These are phyloP conservation scores for Heterochromis multidens DNA, from an alignment of 2,113 vertebrate species.

Conservation along the genomic window DNA sequence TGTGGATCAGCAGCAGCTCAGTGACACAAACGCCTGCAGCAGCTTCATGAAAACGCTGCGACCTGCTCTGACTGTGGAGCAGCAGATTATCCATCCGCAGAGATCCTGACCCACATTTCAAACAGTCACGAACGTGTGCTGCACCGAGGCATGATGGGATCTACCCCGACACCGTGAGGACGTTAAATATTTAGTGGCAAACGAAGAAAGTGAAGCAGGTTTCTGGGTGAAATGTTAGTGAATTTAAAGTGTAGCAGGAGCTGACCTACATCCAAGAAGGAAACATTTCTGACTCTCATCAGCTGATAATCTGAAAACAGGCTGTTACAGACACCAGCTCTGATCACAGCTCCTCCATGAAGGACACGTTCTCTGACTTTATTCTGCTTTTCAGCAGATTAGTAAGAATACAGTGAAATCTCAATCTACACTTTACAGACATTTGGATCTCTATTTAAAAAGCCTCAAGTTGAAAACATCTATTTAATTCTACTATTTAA, in stretches of 20 bases:
- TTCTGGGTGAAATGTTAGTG: neutral
- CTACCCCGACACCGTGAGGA: neutral
- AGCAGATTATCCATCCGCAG: neutral
- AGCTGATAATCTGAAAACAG: neutral
- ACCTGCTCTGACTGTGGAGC: neutral
- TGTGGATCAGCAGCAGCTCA: neutral
- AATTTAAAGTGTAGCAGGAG: neutral
- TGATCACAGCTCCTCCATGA: no score
- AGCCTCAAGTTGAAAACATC: neutral
- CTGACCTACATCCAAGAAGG: neutral
- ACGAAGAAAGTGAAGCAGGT: neutral
- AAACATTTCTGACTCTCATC: neutral
- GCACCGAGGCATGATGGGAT: neutral
- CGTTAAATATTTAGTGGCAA: neutral
- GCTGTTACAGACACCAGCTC: neutral
- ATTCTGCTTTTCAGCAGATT: neutral
- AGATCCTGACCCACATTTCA: slow-evolving; percentile 15
- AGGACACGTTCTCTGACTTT: neutral
- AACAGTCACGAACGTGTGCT: neutral
- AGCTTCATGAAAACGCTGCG: neutral
- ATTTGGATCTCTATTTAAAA: neutral
- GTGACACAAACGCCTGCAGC: neutral
- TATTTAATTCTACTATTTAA: neutral
- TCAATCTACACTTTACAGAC: neutral
- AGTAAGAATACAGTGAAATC: neutral